Conservation (phyloP, 64 coral and sea anemone species). For the Stichodactyla helianthus region DNA sequence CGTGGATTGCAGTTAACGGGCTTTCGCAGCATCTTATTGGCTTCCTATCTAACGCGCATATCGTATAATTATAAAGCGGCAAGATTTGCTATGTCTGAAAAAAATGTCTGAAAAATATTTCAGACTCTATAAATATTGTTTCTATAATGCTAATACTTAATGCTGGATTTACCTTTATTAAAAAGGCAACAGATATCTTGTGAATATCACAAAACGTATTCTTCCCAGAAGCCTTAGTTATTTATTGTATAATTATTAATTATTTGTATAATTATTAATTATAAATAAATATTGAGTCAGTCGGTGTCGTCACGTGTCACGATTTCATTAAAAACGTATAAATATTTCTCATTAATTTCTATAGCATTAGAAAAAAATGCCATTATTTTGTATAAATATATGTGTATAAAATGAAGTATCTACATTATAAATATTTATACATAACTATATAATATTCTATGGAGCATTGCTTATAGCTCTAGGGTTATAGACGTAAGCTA, state of each 20-base stretch:
- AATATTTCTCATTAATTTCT: too few relatives aligned
- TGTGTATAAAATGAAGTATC: too few relatives aligned
- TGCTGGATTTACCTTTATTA: background rate
- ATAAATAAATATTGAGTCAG: background rate
- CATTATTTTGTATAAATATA: too few relatives aligned
- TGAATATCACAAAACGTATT: background rate
- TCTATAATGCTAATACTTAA: background rate
- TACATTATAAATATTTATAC: too few relatives aligned
- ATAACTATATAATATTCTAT: background rate
- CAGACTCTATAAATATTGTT: background rate
- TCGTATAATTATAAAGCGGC: too few relatives aligned
- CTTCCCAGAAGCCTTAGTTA: background rate
- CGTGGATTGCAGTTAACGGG: too few relatives aligned
- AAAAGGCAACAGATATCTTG: constrained; percentile 6
- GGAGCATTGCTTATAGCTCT: background rate
- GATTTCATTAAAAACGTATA: background rate
- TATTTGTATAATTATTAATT: background rate
- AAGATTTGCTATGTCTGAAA: background rate
- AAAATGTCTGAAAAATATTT: background rate
- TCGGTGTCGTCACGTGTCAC: background rate
- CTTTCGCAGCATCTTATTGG: too few relatives aligned
- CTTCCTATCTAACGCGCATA: too few relatives aligned
- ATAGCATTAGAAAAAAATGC: too few relatives aligned
- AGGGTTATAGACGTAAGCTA: background rate
- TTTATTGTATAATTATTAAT: background rate